Evolutionary conservation across 92 coral and sea anemone species (phyloP).

Genomic region (Actinernus sp.): DNA sequence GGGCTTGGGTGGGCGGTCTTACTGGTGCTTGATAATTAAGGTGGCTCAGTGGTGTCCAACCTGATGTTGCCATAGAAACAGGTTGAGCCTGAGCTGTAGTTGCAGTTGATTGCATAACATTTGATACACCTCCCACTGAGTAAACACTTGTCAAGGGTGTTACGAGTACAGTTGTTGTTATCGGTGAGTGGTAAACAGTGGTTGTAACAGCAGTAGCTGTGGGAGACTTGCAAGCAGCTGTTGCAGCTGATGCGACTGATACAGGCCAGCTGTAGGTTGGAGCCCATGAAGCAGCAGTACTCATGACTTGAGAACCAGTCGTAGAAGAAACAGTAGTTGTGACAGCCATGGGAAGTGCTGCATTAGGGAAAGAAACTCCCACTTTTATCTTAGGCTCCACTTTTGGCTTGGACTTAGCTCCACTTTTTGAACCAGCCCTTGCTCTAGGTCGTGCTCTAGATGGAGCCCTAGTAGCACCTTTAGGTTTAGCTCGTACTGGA

Average conservation of each 20-base stretch:
- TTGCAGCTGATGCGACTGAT: not conserved
- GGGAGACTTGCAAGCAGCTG: conserved; percentile 2
- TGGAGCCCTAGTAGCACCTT: conserved; percentile 27
- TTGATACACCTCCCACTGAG: not conserved
- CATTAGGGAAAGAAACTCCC: not conserved
- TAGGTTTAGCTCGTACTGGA: conserved; percentile 24
- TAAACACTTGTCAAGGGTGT: not conserved
- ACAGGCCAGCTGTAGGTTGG: conserved; percentile 16
- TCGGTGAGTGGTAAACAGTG: not conserved
- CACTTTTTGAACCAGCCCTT: conserved; percentile 31
- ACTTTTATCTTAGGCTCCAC: conserved; percentile 17
- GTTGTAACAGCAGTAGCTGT: conserved; percentile 4
- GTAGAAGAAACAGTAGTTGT: conserved; percentile 1
- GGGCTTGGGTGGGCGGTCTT: not conserved
- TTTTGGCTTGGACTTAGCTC: conserved; percentile 32
- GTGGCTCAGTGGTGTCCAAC: not conserved
- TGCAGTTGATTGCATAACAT: not conserved
- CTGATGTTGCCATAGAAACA: not conserved
- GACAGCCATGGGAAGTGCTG: not conserved
- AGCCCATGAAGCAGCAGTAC: conserved; percentile 4
- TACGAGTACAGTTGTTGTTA: conserved; percentile 1
- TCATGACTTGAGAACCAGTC: not conserved
- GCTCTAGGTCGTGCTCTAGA: conserved; percentile 21
- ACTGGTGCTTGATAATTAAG: not conserved
- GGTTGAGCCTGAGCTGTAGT: not conserved